These are phyloP conservation scores for Euphydryas editha DNA, from an alignment of 2,888 invertebrate species.

Conservation along the genomic window DNA sequence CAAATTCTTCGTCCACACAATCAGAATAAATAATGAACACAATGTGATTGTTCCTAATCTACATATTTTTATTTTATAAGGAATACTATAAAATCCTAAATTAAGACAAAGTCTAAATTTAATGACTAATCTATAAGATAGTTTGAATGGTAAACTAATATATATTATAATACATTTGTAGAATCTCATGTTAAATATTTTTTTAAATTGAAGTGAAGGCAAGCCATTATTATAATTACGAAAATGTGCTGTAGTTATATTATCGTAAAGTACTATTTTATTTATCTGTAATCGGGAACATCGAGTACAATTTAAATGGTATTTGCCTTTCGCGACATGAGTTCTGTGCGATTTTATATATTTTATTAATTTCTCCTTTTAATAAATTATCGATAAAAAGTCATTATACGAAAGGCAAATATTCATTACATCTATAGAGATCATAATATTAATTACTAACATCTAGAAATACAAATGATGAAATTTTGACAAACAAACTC, in stretches of 20 bases:
- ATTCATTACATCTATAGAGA: constrained; percentile 66
- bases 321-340: constrained; percentile 19
- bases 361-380: constrained; percentile 4
- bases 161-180: constrained; percentile 40
- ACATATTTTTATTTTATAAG: constrained; percentile 52
- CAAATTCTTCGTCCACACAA: constrained; percentile 55
- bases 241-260: constrained; percentile 22
- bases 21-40: constrained; percentile 70
- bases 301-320: not conserved
- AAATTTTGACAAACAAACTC: constrained; percentile 17
- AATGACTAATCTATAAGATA: constrained; percentile 40
- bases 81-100: constrained; percentile 65
- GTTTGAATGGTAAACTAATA: constrained; percentile 40
- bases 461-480: constrained; percentile 52
- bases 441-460: constrained; percentile 75
- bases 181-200: constrained; percentile 37
- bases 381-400: constrained; percentile 10
- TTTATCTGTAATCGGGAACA: not conserved
- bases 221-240: constrained; percentile 21
- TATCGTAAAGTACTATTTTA: not conserved
- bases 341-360: not conserved
- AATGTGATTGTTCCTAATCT: constrained; percentile 56
- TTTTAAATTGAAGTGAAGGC: constrained; percentile 32
- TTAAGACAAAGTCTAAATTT: constrained; percentile 31
- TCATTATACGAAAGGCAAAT: constrained; percentile 14